Conservation (phyloP, 2,113 vertebrate species). For the Cacatua alba region DNA sequence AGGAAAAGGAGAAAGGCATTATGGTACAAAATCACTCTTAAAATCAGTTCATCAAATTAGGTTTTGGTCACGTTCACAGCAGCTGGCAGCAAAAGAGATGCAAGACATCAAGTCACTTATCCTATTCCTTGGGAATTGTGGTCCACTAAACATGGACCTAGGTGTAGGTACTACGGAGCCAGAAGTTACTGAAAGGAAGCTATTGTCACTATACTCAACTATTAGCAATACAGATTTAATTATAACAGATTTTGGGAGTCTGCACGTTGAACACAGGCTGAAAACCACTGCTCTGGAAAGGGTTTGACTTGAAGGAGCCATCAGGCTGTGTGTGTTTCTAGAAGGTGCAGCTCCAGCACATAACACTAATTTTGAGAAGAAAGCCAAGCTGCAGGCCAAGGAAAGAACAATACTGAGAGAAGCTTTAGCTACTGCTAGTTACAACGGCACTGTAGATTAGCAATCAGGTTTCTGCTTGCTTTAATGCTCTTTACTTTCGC, state of each 20-base stretch:
- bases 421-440: background rate
- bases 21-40: conserved; percentile 11
- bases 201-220: background rate
- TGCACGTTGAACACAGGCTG: background rate
- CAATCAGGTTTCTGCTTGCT: background rate
- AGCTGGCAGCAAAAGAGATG: background rate
- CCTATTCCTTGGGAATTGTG: background rate
- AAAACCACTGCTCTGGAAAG: background rate
- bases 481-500: background rate
- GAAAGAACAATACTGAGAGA: background rate
- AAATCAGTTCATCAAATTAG: background rate
- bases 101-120: background rate
- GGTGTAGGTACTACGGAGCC: background rate
- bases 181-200: background rate
- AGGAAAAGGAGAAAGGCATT: background rate
- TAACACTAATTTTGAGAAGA: background rate
- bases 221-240: background rate
- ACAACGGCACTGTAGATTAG: background rate
- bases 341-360: background rate
- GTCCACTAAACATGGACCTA: background rate
- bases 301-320: background rate
- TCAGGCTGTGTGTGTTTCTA: background rate
- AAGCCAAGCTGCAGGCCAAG: background rate
- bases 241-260: background rate
- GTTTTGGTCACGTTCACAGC: background rate